These are phyloP conservation scores for Hydrochoerus hydrochaeris DNA, from an alignment of 2,113 vertebrate genomes.

Conservation along the genomic window DNA sequence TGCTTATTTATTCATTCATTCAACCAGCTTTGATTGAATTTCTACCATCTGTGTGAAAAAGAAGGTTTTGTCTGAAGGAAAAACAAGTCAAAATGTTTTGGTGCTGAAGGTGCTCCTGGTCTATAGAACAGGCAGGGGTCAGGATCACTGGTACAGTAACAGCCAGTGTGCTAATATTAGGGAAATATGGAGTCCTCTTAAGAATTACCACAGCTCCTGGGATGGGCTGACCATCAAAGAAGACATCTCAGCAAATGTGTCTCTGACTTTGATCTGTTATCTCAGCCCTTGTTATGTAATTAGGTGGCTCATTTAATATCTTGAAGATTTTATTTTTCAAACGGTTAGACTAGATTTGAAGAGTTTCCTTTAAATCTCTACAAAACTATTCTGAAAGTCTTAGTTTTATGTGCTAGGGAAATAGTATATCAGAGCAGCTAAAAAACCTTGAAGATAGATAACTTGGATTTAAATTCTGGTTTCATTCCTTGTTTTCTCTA, in stretches of 20 bases:
- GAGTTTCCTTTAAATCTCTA: neutral
- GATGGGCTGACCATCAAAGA: neutral
- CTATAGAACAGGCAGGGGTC: neutral
- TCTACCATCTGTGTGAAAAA: neutral
- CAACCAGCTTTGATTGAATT: neutral
- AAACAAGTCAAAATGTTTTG: neutral
- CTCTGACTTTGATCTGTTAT: neutral
- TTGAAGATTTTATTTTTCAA: neutral
- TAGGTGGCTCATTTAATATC: neutral
- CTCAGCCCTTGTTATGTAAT: neutral
- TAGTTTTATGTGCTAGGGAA: neutral
- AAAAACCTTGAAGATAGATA: neutral
- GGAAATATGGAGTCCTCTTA: accelerated
- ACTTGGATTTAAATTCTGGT: neutral
- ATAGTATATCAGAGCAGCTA: neutral
- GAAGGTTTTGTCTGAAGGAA: neutral
- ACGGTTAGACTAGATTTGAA: neutral
- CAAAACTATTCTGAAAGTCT: neutral
- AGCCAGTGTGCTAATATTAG: neutral
- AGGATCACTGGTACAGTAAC: neutral
- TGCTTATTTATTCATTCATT: neutral
- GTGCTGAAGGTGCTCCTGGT: neutral
- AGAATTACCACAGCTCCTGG: neutral
- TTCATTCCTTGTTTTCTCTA: neutral
- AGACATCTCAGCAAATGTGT: neutral